Evolutionary conservation across 2,888 invertebrate species (phyloP).

Genomic region (Beris chalybata): DNA sequence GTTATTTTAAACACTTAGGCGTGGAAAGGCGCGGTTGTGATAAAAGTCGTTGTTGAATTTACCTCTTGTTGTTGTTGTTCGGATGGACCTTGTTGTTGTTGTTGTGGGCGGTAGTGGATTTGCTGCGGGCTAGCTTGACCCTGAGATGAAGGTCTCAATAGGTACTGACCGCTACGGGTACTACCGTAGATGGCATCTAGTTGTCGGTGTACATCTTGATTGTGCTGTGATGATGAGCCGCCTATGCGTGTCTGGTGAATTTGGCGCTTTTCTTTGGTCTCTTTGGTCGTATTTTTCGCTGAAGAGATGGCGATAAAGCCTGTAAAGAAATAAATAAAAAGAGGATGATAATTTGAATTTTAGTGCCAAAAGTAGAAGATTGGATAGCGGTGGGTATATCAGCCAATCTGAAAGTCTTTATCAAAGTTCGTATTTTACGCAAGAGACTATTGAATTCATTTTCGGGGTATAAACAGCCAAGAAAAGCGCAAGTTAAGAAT

Average conservation of each 20-base stretch:
- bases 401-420: too few relatives aligned
- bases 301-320: background rate
- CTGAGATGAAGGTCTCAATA: slow-evolving; percentile 41
- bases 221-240: slow-evolving; percentile 49
- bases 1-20: too few relatives aligned
- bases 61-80: too few relatives aligned
- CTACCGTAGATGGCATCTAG: slow-evolving; percentile 53
- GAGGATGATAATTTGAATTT: too few relatives aligned
- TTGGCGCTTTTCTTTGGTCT: slow-evolving; percentile 52
- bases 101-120: slow-evolving; percentile 38
- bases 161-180: slow-evolving; percentile 52
- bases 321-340: background rate
- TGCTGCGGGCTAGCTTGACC: slow-evolving; percentile 30
- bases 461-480: too few relatives aligned
- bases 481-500: too few relatives aligned
- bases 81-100: slow-evolving; percentile 8
- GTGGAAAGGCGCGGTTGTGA: too few relatives aligned
- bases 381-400: too few relatives aligned
- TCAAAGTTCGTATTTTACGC: too few relatives aligned
- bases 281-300: slow-evolving; percentile 25
- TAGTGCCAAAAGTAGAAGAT: too few relatives aligned
- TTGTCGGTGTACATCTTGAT: slow-evolving; percentile 45
- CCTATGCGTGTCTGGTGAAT: slow-evolving; percentile 48
- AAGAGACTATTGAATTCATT: too few relatives aligned
- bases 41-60: too few relatives aligned